Percentiles rank a stretch among this genome's conserved stretches.
phyloP scores from a whole-genome alignment of 2,888 invertebrate genomes.

The Sinhomidia bicolor region DNA sequence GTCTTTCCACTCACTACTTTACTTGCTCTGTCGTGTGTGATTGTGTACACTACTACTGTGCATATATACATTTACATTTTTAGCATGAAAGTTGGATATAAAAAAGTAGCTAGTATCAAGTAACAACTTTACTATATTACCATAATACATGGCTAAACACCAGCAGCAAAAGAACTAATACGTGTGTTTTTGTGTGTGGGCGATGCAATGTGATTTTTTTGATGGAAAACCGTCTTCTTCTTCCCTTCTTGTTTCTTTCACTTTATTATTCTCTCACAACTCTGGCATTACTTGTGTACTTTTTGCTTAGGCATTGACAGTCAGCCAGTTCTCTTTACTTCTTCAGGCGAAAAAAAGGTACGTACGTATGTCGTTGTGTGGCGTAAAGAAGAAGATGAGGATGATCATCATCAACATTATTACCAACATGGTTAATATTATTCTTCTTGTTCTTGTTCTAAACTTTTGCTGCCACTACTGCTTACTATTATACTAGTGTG shows the following conservation, averaged over 20 bases:
- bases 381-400: background rate
- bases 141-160: background rate
- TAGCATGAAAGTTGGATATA: background rate
- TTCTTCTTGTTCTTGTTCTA: too few relatives aligned
- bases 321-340: background rate
- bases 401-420: background rate
- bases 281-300: too few relatives aligned
- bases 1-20: background rate
- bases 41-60: too few relatives aligned
- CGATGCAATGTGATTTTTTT: slow-evolving; percentile 64
- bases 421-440: background rate
- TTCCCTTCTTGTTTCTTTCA: background rate
- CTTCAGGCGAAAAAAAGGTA: slow-evolving; percentile 29
- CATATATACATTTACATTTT: background rate
- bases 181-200: slow-evolving; percentile 65
- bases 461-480: background rate
- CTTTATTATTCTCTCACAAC: background rate
- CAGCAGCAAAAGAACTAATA: background rate
- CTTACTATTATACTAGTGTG: background rate
- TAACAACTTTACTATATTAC: too few relatives aligned
- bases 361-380: background rate
- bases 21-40: background rate
- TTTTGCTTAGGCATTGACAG: too few relatives aligned
- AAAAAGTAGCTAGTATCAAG: background rate
- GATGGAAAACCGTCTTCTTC: slow-evolving; percentile 49